Evolutionary conservation across 2,797 vertebrate species (phyloP), one percentile per base, ranked within the genome.

Genomic region (Xyrichtys novacula): DNA sequence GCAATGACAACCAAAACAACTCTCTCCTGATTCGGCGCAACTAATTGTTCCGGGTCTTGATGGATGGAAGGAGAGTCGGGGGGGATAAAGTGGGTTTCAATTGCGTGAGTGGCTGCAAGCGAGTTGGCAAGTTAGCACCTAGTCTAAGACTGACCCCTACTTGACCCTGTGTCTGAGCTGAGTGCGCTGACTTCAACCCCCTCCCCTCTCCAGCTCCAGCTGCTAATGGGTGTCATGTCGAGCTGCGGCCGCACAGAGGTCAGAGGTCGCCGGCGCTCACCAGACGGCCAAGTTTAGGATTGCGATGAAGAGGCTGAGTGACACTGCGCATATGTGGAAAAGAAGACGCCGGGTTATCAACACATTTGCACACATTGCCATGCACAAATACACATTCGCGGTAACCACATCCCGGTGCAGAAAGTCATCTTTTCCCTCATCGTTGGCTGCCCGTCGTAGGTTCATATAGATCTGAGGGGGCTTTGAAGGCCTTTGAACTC

Each of bases 51-150:
- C 71, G 92, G 64, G 91, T 91, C 88, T 84, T 94, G 94, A 96
- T 95, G 55, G 15, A 48, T 17, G 23, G 75, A 65, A 55, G 54
- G 38, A 62, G 43, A 48, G n/a, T n/a, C n/a, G n/a, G n/a, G 29
- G 59, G 48, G 56, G 23, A 59, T 60, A 70, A 77, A 54, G 55
- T 29, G 61, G 61, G 58, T 74, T 95, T 93, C 93, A 85, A 92
- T 94, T 94, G 95, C 91, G 88, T 92, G 95, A 96, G 95, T 95
- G 95, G 93, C 95, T 98, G 95, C 92, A 94, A 96, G 95, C 90
- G 95, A 96, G 96, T 97, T 96, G 95, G 93, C 96, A 95, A 96
- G 97, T 98, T 98, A 98, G 94, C 96, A 97, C 96, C 93, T 96
- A 94, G 95, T 95, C 89, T 92, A 55, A 93, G 92, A 90, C 89